Base-by-base conservation (phyloP, 2,113 vertebrate species). In the Australoheros scitulus region DNA sequence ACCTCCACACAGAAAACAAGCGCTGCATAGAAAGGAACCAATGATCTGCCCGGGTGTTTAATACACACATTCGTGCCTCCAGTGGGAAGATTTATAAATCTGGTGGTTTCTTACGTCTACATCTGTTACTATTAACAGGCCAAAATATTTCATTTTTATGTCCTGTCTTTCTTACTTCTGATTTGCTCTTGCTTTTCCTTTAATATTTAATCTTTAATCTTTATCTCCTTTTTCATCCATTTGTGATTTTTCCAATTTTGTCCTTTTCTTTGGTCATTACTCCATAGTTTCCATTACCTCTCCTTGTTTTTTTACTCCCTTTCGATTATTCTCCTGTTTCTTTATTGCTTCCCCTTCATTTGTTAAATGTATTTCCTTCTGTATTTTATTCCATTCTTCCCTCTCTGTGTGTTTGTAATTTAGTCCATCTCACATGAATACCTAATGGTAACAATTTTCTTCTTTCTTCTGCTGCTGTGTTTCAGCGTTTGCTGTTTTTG, bases 151-250 rank as follows among this genome's bases (percentile, higher is more conserved):
- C 17, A 2, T 26, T 68, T 50, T 50, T 29, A 11, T 43, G 41
- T 43, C 4, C 11, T 13, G 41, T 43, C 41, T 43, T 24, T 70
- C 65, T 70, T 70, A 29, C 24, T 20, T 50, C 43, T n/a, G 68
- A 72, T 55, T 72, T 32, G 17, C 26, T 72, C 32, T 72, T 72
- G 11, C 32, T 72, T 72, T 55, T 52, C 10, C 47, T n/a, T 72
- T 55, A 72, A 72, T 72, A 72, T 72, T 72, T 72, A 72, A 55
- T 52, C 26, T 72, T 72, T 72, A 72, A 55, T 52, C 26, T 55
- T 72, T 52, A 72, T 72, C 43, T 5, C 43, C 43, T 55, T 26
- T 72, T 72, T 55, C 43, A n/a, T 52, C 4, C 68, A 52, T 32
- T 32, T 55, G 68, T 72, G 47, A 11, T 29, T 32, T 72, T 20